Conservation (phyloP, 2,113 vertebrate genomes). For the Ancistrus triradiatus region DNA sequence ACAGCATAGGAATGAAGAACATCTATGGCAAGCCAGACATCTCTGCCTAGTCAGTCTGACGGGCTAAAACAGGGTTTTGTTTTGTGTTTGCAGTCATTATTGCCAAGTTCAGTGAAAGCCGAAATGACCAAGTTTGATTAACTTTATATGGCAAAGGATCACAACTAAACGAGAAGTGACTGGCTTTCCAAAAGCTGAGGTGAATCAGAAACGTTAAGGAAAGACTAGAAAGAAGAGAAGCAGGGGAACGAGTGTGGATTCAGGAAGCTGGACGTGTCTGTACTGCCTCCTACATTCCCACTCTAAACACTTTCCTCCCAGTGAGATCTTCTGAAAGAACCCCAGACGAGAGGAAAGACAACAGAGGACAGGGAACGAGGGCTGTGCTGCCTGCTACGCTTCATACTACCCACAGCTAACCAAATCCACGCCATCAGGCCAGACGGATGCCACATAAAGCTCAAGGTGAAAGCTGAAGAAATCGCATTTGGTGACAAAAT, state of each 20-base stretch:
- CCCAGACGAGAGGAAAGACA: neutral
- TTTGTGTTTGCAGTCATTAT: constrained; percentile 53
- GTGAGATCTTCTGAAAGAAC: neutral
- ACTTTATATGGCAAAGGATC: neutral
- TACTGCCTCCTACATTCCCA: neutral
- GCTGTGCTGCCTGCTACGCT: constrained; percentile 1
- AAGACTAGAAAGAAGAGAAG: constrained; percentile 4
- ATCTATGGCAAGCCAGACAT: constrained; percentile 30
- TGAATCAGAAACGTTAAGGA: no score
- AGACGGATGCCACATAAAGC: constrained; percentile 41
- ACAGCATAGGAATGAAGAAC: constrained; percentile 11
- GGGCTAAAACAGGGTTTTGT: neutral
- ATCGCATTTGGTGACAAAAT: constrained; percentile 41
- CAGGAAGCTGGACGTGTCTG: neutral
- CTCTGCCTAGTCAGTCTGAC: constrained; percentile 21
- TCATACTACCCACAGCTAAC: constrained; percentile 2
- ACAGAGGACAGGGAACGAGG: neutral
- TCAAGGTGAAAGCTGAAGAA: no score
- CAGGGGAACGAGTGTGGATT: neutral
- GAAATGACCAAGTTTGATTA: constrained; percentile 12
- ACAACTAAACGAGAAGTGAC: constrained; percentile 16
- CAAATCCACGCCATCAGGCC: neutral
- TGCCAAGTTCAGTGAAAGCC: constrained; percentile 61
- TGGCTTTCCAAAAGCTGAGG: constrained; percentile 9
- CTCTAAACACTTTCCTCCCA: neutral